Evolutionary conservation across 1,140 invertebrate genomes (phyloP), one percentile per base, ranked within the genome.

Genomic region (Leptopilina clavipes): DNA sequence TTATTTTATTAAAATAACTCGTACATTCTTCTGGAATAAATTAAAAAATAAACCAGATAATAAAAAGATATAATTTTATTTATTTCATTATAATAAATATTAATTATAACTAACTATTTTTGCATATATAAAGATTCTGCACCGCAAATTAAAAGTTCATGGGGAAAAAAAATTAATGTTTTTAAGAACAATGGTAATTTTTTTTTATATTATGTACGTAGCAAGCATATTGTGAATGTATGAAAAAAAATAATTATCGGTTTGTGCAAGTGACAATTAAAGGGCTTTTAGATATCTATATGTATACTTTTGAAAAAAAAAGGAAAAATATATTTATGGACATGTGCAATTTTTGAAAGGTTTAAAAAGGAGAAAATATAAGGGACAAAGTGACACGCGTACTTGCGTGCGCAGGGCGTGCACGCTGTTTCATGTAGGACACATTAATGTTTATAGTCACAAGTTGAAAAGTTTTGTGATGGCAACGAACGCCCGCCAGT

Each of bases 391-490:
- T 65, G 37, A 44, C 54, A 31, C 52, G 48, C 40, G 18, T 52
- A 73, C 31, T 73, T 37, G 25, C 45, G 25, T 31, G 71, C 25
- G 52, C 25, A 52, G 10, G 8, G 74, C 45, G 48, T 31, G 71
- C 25, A 74, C 25, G 22, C 14, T n/a, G 74, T 31, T 65, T 65
- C 22, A 65, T 65, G 3, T 65, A 31, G 22, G 59, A 65, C 59
- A 65, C 59, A 65, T 65, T 31, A 31, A 65, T 65, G 59, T 65
- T 65, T n/a, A 31, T 65, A 65, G 59, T n/a, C 74, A 77, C 76
- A 79, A 79, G 75, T 79, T 80, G 65, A 79, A n/a, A 85, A 87
- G 81, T 84, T 89, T 89, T 88, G 87, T 89, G 86, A 87, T 88
- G 87, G 87, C 85, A 89, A 89, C 87, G 78, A 75, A 54, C 78